Evolutionary conservation across 2,113 vertebrate species (phyloP), one percentile per base, ranked within the genome.

Genomic region (Diphyllodes magnificus): DNA sequence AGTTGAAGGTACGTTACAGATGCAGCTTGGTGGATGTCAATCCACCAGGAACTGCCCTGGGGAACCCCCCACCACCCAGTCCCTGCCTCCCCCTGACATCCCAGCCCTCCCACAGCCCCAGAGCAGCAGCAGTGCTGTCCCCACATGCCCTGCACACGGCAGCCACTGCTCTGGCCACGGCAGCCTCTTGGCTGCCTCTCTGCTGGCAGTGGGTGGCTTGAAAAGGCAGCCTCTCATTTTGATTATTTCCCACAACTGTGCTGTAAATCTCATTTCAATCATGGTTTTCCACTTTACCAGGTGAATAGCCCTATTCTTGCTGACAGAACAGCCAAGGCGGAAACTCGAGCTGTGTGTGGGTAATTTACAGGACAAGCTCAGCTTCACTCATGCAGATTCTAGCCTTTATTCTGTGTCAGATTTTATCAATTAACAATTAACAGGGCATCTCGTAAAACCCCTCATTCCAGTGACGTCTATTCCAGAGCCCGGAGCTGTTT

Each of bases 341-440:
- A 79, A 69, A 54, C 37, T 17, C 1, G 0, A 71, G 91, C 65
- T 13, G 22, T 4, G 15, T 20, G 11, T 28, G 72, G 80, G 69
- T 78, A 61, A 92, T 82, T 93, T 79, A 84, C 81, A 93, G 91
- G 81, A 84, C 70, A 42, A 75, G 84, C 86, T 84, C 24, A 71
- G 89, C 83, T 64, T 89, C 91, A 45, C 78, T 75, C 89, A 35
- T 27, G 60, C 83, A 84, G 45, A 92, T 66, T 77, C 63, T 12
- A 53, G 40, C 64, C 91, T 88, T 83, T 44, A 28, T 39, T 79
- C 84, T 1, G 39, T 40, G 44, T 81, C 92, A 91, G 69, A 84
- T 79, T 82, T 95, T 88, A 88, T 82, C 92, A 91, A 75, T 86
- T 82, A 88, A 72, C 88, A 88, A 94, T 93, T 92, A 95, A 81